Percentiles rank a stretch among this genome's conserved stretches.
Evolutionary conservation across 2,797 vertebrate genomes (phyloP).

Genomic region (Discoglossus pictus): DNA sequence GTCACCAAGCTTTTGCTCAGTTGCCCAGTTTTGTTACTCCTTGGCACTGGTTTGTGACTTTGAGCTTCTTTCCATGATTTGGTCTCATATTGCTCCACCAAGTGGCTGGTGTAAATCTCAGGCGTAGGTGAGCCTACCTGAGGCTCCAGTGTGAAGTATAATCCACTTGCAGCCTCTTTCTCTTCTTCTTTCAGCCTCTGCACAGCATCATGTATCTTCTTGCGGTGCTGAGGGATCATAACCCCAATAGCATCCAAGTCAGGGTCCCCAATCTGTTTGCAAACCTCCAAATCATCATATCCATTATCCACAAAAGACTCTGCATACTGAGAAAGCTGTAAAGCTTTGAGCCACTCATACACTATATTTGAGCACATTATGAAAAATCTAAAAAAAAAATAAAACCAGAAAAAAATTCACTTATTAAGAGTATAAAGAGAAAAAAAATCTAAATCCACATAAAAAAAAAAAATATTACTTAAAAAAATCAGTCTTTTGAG

Average conservation of each 20-base stretch:
- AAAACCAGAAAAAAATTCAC: neutral
- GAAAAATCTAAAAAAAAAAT: conserved; percentile 1
- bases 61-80: conserved; percentile 72
- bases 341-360: conserved; percentile 93
- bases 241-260: conserved; percentile 98
- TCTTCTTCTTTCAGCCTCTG: conserved; percentile 87
- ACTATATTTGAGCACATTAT: conserved; percentile 91
- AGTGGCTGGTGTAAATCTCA: conserved; percentile 69
- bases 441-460: neutral
- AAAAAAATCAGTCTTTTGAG: neutral
- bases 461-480: neutral
- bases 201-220: conserved; percentile 89
- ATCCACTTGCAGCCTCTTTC: conserved; percentile 78
- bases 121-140: conserved; percentile 64
- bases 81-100: conserved; percentile 73
- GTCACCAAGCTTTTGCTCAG: conserved; percentile 74
- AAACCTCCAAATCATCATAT: conserved; percentile 97
- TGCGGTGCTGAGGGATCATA: conserved; percentile 84
- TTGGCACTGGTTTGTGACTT: conserved; percentile 63
- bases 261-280: conserved; percentile 96
- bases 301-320: conserved; percentile 97
- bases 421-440: conserved; percentile 6
- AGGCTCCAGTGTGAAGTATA: conserved; percentile 94
- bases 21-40: conserved; percentile 69
- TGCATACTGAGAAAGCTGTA: conserved; percentile 91